Conservation (phyloP, 2,888 invertebrate genomes). For the Spodoptera picta region DNA sequence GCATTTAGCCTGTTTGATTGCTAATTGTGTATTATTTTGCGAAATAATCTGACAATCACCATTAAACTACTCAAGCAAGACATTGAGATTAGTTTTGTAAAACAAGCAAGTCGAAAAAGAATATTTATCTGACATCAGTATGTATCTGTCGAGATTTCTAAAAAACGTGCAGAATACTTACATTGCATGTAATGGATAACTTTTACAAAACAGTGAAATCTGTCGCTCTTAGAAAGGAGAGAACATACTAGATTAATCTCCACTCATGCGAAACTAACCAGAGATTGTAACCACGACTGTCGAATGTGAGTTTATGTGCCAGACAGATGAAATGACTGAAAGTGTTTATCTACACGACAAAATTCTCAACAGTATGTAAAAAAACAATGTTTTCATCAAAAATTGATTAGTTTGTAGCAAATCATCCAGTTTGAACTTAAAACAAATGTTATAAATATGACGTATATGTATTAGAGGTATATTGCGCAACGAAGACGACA, state of each 20-base stretch:
- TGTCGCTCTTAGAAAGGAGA: slow-evolving; percentile 26
- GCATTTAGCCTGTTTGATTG: slow-evolving; percentile 13
- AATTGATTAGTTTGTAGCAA: no score
- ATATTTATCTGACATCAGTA: background rate
- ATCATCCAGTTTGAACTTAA: no score
- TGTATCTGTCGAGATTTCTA: slow-evolving; percentile 27
- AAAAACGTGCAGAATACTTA: slow-evolving; percentile 15
- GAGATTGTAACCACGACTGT: slow-evolving; percentile 1
- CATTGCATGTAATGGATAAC: slow-evolving; percentile 19
- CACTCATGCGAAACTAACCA: slow-evolving; percentile 19
- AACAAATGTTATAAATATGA: no score
- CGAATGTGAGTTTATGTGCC: background rate
- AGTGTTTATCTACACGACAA: no score
- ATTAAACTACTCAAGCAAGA: no score
- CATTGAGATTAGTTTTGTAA: background rate
- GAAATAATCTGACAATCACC: no score
- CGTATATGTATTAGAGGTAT: no score
- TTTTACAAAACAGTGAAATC: slow-evolving; percentile 45
- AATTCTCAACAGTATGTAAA: no score
- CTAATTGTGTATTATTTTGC: no score
- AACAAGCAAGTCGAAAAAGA: background rate
- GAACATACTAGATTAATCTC: slow-evolving; percentile 13
- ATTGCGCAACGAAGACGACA: no score
- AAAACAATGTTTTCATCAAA: no score
- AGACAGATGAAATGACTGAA: background rate